A percentile compares a stretch with the other conserved stretches of the same genome.
These are phyloP conservation scores for Ciconia boyciana DNA, from an alignment of 2,113 vertebrate genomes.

Conservation along the genomic window DNA sequence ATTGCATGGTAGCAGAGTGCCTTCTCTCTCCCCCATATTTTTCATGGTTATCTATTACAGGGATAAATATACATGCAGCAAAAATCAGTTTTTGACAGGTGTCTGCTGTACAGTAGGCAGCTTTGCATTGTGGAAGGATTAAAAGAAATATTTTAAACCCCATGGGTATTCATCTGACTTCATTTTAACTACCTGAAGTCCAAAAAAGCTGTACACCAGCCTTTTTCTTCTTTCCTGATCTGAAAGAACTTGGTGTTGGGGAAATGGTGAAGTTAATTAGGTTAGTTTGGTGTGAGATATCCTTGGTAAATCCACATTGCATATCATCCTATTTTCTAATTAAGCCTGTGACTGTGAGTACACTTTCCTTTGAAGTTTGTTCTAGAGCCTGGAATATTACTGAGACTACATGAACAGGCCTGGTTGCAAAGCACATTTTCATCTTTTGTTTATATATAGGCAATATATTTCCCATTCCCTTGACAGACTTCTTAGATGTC, in stretches of 20 bases:
- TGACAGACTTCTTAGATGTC: not conserved
- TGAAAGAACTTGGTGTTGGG: not conserved
- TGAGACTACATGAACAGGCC: not conserved
- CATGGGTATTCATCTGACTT: not conserved
- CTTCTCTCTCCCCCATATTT: not conserved
- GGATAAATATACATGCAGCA: not conserved
- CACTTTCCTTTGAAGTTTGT: not conserved
- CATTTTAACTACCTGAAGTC: not conserved
- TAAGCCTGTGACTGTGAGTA: not conserved
- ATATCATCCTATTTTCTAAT: not conserved
- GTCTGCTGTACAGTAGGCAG: not conserved
- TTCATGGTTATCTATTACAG: not conserved
- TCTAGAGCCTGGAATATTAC: not conserved
- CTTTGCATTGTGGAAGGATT: slow-evolving; percentile 8
- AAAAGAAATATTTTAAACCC: not conserved
- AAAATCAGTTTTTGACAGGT: not conserved
- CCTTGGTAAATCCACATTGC: not conserved
- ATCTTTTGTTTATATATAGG: not conserved
- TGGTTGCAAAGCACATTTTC: not conserved
- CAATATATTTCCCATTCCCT: not conserved
- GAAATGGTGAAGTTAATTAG: not conserved
- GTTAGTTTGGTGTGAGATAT: not conserved
- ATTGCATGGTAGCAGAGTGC: not conserved
- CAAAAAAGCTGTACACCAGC: not conserved
- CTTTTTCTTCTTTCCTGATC: not conserved